Evolutionary conservation across 2,113 vertebrate genomes (phyloP).

Genomic region (Notothenia coriiceps): DNA sequence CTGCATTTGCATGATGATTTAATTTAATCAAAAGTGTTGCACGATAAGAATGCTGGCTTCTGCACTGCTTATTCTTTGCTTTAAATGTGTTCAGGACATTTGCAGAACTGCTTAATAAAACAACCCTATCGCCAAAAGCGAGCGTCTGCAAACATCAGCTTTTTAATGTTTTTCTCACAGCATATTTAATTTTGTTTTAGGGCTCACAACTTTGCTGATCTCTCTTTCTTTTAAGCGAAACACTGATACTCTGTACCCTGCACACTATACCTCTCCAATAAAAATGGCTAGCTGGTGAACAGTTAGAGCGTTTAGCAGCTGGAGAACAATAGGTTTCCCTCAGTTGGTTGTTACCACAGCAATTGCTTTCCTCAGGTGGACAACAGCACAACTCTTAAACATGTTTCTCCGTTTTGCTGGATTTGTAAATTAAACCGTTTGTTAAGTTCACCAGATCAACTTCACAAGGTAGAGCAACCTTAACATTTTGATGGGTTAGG

Average conservation of each 20-base stretch:
- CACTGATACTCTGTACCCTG: background rate
- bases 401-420: too few relatives aligned
- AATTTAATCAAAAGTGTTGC: background rate
- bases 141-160: background rate
- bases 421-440: too few relatives aligned
- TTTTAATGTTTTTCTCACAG: background rate
- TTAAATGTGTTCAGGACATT: background rate
- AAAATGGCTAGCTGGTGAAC: too few relatives aligned
- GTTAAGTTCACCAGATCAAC: too few relatives aligned
- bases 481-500: background rate
- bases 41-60: background rate
- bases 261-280: too few relatives aligned
- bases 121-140: background rate
- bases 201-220: background rate
- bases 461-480: background rate
- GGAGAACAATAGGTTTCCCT: background rate
- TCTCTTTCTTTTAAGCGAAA: background rate
- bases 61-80: background rate
- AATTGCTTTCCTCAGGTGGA: too few relatives aligned
- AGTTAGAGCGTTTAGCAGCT: background rate
- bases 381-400: too few relatives aligned
- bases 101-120: background rate
- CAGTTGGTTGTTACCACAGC: background rate
- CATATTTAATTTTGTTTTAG: background rate
- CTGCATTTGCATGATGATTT: background rate